Percentiles rank a stretch among this genome's conserved stretches.
Conservation (phyloP, 2,888 invertebrate genomes). For the Orgyia antiqua region DNA sequence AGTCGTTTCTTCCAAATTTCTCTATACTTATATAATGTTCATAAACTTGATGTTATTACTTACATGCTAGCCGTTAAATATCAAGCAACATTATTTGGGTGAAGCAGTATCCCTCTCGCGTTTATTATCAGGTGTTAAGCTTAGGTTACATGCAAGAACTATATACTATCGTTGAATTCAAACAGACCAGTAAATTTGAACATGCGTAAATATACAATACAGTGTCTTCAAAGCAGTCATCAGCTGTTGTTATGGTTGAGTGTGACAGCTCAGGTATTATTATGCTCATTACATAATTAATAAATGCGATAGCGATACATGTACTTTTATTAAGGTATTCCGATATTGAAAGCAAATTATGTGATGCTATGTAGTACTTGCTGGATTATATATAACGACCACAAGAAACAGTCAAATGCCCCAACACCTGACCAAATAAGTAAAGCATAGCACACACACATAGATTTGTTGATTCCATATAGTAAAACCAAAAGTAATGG, state of each 20-base stretch:
- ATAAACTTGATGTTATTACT: slow-evolving; percentile 15
- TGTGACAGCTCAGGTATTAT: no score
- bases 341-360: slow-evolving; percentile 5
- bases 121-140: slow-evolving; percentile 5
- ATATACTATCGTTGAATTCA: no score
- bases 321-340: slow-evolving; percentile 1
- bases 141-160: neutral
- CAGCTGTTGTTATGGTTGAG: no score
- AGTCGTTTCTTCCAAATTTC: slow-evolving; percentile 70
- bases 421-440: neutral
- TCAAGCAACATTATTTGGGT: slow-evolving; percentile 22
- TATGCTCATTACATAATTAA: slow-evolving; percentile 6
- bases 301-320: slow-evolving; percentile 22
- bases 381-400: neutral
- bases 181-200: no score
- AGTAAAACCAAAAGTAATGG: no score
- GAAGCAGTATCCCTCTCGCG: slow-evolving; percentile 11
- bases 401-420: neutral
- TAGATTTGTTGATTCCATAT: no score
- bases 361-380: neutral
- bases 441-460: neutral
- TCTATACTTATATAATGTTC: slow-evolving; percentile 37
- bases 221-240: no score
- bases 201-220: no score
- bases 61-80: slow-evolving; percentile 28